Evolutionary conservation across 2,797 vertebrate genomes (phyloP), one percentile per base, ranked within the genome.

Genomic region (Choloepus didactylus): DNA sequence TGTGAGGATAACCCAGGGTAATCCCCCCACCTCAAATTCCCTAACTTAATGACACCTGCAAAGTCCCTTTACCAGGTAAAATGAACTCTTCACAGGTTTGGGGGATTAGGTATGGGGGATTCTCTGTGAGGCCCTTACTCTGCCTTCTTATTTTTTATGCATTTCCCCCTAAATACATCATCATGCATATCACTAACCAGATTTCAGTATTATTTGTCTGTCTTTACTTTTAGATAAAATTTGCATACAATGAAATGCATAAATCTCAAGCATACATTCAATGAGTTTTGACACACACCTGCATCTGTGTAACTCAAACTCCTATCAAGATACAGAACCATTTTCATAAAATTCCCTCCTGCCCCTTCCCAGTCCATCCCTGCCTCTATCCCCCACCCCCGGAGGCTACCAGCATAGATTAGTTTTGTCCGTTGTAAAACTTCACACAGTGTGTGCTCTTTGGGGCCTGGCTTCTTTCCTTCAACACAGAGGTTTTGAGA

Each of bases 391-490:
- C 35, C 60, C 60, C 60, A 11, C 27, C 60, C 10, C 54, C 75
- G 16, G 21, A 73, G 18, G 56, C 62, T 29, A 29, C 49, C 23
- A 21, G n/a, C 75, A 2, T 3, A 27, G 31, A n/a, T 21, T 1
- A 9, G 38, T 8, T 21, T 21, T 5, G 9, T 14, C 73, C 27
- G 3, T 9, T 2, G n/a, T 1, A 31, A 51, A 60, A 35, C 29
- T 8, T 51, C 1, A 2, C 21, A 3, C 31, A 0, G 56, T 0
- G 5, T 2, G 19, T 2, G 10, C 69, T 29, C 67, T 6, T 10
- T 2, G 3, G 23, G 31, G 19, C 19, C 66, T 11, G n/a, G n/a
- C 23, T n/a, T 14, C 60, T 21, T 23, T 23, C 5, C n/a, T 27
- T 25, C 29, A 19, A 27, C 41, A 12, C 23, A 15, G 29, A 0